phyloP scores from a whole-genome alignment of 1,140 invertebrate species.

The Acromyrmex heyeri region DNA sequence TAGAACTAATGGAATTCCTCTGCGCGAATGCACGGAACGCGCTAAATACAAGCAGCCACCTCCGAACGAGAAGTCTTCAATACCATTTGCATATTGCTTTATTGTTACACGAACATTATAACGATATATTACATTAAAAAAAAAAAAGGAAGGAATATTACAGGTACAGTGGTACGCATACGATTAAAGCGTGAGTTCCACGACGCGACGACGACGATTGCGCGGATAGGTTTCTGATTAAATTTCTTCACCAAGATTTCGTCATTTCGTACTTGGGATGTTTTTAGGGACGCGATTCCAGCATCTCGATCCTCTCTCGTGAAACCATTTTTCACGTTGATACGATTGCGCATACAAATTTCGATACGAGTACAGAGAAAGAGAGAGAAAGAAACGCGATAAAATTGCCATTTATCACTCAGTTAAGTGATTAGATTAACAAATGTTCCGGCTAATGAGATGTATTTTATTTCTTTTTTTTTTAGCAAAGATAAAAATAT shows the following conservation, averaged over 20 bases:
- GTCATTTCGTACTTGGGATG: constrained; percentile 1
- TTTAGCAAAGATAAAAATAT: neutral
- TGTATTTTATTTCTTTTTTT: neutral
- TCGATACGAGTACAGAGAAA: neutral
- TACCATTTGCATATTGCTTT: constrained; percentile 80
- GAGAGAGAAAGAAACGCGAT: neutral
- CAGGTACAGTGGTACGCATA: constrained; percentile 63
- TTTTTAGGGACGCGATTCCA: neutral
- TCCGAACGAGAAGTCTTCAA: constrained; percentile 72
- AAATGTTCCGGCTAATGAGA: neutral
- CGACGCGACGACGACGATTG: constrained; percentile 30
- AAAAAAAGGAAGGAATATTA: constrained; percentile 65
- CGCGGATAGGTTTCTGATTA: constrained; percentile 15
- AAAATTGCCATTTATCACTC: neutral
- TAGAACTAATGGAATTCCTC: constrained; percentile 67
- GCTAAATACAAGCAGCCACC: constrained; percentile 65
- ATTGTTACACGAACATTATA: constrained; percentile 77
- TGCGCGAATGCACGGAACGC: constrained; percentile 71
- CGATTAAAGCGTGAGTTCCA: constrained; percentile 64
- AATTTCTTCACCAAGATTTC: constrained; percentile 2
- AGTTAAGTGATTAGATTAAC: neutral
- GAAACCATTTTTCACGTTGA: neutral
- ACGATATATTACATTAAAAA: constrained; percentile 70
- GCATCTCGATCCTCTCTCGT: neutral
- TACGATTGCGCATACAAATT: neutral